phyloP scores from a whole-genome alignment of 23 tunicate species.

The Corella eumyota region DNA sequence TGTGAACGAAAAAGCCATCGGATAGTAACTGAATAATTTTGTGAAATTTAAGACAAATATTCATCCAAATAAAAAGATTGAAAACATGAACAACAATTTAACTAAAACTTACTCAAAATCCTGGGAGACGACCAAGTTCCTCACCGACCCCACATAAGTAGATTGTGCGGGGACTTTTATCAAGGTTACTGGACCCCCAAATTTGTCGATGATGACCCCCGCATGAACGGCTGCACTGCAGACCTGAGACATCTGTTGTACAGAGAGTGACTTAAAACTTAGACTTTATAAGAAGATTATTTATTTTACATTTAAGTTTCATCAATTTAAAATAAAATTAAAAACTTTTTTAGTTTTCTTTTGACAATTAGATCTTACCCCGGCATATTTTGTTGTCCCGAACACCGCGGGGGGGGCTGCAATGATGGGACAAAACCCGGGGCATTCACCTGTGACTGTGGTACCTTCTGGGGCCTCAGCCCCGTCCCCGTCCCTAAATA shows the following conservation, averaged over 20 bases:
- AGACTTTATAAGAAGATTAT: too few relatives aligned
- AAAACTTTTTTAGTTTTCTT: too few relatives aligned
- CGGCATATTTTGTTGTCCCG: constrained; percentile 72
- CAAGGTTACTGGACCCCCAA: constrained; percentile 86
- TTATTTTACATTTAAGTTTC: too few relatives aligned
- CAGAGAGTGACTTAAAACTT: too few relatives aligned
- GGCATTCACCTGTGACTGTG: constrained; percentile 42
- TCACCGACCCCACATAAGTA: constrained; percentile 50
- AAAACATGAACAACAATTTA: too few relatives aligned
- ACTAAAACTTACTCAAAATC: constrained; percentile 35
- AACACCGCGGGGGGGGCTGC: constrained; percentile 21
- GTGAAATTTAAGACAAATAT: background rate
- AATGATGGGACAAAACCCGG: constrained; percentile 51
- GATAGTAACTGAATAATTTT: constrained; percentile 34
- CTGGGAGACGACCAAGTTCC: constrained; percentile 30
- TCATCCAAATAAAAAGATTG: too few relatives aligned
- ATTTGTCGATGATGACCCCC: constrained; percentile 44
- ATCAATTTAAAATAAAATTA: too few relatives aligned
- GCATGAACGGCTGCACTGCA: constrained; percentile 90
- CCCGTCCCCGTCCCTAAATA: constrained; percentile 1
- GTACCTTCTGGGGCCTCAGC: constrained; percentile 35
- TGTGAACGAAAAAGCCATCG: constrained; percentile 66
- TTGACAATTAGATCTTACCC: constrained; percentile 48
- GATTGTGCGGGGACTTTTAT: constrained; percentile 33
- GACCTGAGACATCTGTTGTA: constrained; percentile 53